Evolutionary conservation across 2,113 vertebrate species (phyloP).

Genomic region (Hiodon tergisus): DNA sequence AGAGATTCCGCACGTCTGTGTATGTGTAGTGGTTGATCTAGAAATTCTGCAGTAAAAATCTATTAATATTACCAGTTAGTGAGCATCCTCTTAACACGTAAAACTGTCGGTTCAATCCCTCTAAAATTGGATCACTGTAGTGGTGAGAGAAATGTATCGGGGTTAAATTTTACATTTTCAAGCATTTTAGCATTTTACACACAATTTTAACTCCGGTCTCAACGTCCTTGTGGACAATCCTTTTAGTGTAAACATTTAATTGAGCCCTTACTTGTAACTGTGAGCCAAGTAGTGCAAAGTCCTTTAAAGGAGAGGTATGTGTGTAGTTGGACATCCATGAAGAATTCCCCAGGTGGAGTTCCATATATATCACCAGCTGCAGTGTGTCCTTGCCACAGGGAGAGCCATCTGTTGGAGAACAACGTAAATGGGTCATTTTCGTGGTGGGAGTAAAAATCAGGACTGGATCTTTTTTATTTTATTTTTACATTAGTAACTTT

Average conservation of each 20-base stretch:
- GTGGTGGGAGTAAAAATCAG: slow-evolving; percentile 21
- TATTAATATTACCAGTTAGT: slow-evolving; percentile 20
- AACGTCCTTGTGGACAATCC: not conserved
- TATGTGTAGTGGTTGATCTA: not conserved
- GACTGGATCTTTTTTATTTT: slow-evolving; percentile 4
- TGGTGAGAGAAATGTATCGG: not conserved
- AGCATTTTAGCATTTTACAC: not conserved
- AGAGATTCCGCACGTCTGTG: too few relatives aligned
- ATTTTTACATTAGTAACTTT: too few relatives aligned
- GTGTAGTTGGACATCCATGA: slow-evolving; percentile 24
- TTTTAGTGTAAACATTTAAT: not conserved
- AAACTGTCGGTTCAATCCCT: slow-evolving; percentile 18
- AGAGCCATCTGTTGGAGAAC: slow-evolving; percentile 47
- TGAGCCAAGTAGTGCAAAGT: not conserved
- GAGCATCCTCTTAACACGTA: slow-evolving; percentile 17
- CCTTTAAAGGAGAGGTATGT: not conserved
- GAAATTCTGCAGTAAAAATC: slow-evolving; percentile 16
- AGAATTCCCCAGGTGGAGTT: slow-evolving; percentile 47
- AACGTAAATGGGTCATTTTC: slow-evolving; percentile 45
- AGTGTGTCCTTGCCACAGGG: slow-evolving; percentile 35
- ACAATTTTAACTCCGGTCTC: not conserved
- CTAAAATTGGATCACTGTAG: slow-evolving; percentile 21
- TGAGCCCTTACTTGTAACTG: not conserved
- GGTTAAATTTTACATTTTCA: not conserved
- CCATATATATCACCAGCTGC: slow-evolving; percentile 46